These are phyloP conservation scores for Aplochiton taeniatus DNA, from an alignment of 2,797 vertebrate genomes.

Conservation along the genomic window DNA sequence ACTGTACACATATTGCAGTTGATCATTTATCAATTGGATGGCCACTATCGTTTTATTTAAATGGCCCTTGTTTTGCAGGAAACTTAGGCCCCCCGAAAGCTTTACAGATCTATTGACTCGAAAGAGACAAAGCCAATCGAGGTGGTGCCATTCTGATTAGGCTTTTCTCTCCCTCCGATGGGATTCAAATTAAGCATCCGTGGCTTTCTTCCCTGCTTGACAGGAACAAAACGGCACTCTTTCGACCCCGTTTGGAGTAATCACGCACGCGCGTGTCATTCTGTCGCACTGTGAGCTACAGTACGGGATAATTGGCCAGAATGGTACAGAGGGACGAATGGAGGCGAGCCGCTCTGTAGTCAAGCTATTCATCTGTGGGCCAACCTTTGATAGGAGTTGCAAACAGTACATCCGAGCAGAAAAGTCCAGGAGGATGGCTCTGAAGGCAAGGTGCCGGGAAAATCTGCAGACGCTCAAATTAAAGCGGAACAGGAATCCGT, in stretches of 20 bases:
- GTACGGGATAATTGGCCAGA: slow-evolving; percentile 20
- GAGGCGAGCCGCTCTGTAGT: slow-evolving; percentile 25
- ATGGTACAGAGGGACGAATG: slow-evolving; percentile 29
- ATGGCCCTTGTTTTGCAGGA: too few relatives aligned
- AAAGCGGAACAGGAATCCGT: not conserved
- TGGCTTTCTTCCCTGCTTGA: not conserved
- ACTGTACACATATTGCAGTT: too few relatives aligned
- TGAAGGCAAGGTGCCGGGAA: not conserved
- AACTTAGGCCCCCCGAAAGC: too few relatives aligned
- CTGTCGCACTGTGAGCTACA: not conserved
- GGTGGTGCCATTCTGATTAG: too few relatives aligned
- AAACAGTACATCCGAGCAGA: slow-evolving; percentile 9
- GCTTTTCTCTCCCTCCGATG: not conserved
- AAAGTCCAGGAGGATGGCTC: not conserved
- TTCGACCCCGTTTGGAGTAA: not conserved
- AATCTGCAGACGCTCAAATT: not conserved
- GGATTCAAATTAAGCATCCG: not conserved
- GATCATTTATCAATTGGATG: too few relatives aligned
- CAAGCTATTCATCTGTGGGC: slow-evolving; percentile 33
- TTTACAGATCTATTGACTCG: too few relatives aligned
- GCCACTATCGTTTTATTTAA: too few relatives aligned
- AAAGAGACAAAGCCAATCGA: not conserved
- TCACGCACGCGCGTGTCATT: not conserved
- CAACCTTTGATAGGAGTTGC: slow-evolving; percentile 36
- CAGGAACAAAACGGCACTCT: not conserved